These are phyloP conservation scores for Gibbula magus DNA, from an alignment of 2,888 invertebrate species.

Conservation along the genomic window DNA sequence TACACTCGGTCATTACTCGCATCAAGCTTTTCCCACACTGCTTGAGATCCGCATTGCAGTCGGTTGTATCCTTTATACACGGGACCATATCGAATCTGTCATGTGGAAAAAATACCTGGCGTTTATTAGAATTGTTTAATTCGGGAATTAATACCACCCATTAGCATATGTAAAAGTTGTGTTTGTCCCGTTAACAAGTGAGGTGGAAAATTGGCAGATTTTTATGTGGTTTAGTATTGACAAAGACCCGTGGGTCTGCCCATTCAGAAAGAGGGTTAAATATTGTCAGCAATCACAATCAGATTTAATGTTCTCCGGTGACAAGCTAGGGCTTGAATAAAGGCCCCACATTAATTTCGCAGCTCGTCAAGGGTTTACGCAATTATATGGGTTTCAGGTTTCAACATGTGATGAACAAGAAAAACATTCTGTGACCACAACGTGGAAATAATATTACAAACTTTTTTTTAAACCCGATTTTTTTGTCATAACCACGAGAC, in stretches of 20 bases:
- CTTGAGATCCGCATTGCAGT: background rate
- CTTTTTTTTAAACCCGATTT: too few species aligned
- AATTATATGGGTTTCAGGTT: too few species aligned
- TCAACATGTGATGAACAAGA: too few species aligned
- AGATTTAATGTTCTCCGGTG: background rate
- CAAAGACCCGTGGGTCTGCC: background rate
- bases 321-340: background rate
- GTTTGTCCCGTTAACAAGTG: background rate
- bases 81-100: background rate
- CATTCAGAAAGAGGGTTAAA: background rate
- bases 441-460: too few species aligned
- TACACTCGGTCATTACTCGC: background rate
- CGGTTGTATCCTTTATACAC: background rate
- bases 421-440: too few species aligned
- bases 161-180: background rate
- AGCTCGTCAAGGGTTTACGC: too few species aligned
- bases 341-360: too few species aligned
- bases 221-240: background rate
- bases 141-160: background rate
- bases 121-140: conserved; percentile 3
- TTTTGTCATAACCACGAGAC: too few species aligned
- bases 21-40: conserved; percentile 3
- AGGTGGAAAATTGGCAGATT: conserved; percentile 1
- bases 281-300: background rate
- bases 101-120: background rate